Conservation (phyloP, 2,113 vertebrate species). For the Hemiprocne comata region DNA sequence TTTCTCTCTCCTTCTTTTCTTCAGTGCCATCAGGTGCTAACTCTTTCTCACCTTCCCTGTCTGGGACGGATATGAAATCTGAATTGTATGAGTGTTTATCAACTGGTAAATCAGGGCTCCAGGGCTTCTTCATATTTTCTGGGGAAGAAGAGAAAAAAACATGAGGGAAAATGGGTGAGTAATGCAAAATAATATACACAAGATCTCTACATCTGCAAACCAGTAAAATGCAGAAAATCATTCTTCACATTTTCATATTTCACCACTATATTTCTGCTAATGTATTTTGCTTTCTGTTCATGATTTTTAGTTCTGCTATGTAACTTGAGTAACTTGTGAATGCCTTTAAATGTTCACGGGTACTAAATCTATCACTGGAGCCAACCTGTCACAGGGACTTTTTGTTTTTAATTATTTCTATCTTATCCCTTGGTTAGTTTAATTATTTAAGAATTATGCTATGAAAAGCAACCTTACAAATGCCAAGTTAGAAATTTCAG, state of each 20-base stretch:
- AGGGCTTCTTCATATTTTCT: conserved; percentile 57
- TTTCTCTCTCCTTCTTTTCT: conserved; percentile 75
- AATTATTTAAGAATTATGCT: background rate
- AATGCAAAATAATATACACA: background rate
- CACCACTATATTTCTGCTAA: background rate
- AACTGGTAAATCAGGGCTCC: background rate
- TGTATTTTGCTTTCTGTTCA: background rate
- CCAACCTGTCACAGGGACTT: background rate
- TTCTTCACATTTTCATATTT: background rate
- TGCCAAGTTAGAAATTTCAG: background rate
- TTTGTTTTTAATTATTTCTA: background rate
- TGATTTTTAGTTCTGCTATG: background rate
- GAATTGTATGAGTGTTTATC: conserved; percentile 29
- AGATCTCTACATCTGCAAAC: background rate
- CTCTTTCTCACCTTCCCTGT: conserved; percentile 66
- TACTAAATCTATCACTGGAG: background rate
- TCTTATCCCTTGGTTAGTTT: background rate
- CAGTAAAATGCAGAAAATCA: background rate
- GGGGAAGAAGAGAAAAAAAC: background rate
- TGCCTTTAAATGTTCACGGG: background rate
- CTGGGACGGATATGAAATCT: conserved; percentile 62
- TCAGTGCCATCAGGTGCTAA: conserved; percentile 62
- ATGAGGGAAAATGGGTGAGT: background rate
- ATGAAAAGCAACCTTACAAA: background rate
- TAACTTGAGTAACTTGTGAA: background rate